Conservation (phyloP, 2,113 vertebrate species). For the Tichodroma muraria region DNA sequence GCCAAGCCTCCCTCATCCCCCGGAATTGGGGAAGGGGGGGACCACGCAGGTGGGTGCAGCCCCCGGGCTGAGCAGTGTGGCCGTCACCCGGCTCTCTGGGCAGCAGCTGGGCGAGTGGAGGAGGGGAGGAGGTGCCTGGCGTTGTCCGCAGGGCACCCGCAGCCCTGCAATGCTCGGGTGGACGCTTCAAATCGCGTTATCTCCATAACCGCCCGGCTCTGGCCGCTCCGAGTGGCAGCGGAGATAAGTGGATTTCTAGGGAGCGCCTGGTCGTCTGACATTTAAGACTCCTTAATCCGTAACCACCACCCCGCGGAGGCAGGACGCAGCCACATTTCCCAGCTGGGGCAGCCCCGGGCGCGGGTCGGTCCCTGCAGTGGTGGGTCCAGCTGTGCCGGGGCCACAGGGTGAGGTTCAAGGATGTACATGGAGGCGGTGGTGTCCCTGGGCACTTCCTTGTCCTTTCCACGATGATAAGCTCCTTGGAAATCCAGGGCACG, state of each 20-base stretch:
- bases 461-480: rapidly evolving
- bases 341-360: not conserved
- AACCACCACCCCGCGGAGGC: not conserved
- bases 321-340: not conserved
- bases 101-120: slow-evolving; percentile 1
- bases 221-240: slow-evolving; percentile 42
- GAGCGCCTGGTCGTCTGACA: slow-evolving; percentile 57
- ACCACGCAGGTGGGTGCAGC: not conserved
- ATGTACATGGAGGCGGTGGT: not conserved
- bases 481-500: not conserved
- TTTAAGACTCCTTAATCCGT: slow-evolving; percentile 58
- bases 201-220: slow-evolving; percentile 39
- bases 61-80: not conserved
- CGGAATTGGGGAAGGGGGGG: not conserved
- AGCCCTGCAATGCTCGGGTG: slow-evolving; percentile 43
- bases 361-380: rapidly evolving
- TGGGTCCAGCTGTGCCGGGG: not conserved
- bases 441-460: not conserved
- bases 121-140: slow-evolving; percentile 19
- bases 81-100: not conserved
- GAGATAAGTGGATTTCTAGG: slow-evolving; percentile 61
- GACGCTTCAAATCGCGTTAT: slow-evolving; percentile 55
- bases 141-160: slow-evolving; percentile 41
- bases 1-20: not conserved
- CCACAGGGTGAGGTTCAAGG: not conserved